Evolutionary conservation across 2,797 vertebrate species (phyloP).

Genomic region (Urocyon cinereoargenteus): DNA sequence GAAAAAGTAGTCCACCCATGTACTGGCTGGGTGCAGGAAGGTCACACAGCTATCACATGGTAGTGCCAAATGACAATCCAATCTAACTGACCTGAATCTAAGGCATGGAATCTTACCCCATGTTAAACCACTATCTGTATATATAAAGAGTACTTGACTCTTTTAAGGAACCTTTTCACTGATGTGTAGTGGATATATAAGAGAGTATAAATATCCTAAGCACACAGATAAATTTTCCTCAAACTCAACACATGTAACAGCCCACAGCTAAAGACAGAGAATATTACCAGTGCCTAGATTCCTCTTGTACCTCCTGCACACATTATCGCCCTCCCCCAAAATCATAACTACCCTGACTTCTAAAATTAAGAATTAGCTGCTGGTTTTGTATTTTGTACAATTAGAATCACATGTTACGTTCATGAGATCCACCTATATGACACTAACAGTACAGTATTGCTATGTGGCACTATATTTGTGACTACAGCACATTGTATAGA

Average conservation of each 20-base stretch:
- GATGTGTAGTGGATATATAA: background rate
- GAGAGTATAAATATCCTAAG: background rate
- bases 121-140: background rate
- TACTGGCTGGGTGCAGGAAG: background rate
- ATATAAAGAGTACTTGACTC: background rate
- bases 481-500: background rate
- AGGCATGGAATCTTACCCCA: background rate
- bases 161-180: background rate
- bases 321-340: background rate
- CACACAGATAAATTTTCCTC: background rate
- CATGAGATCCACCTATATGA: background rate
- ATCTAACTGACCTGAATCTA: background rate
- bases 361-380: background rate
- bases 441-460: too few relatives aligned
- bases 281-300: background rate
- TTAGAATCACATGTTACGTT: background rate
- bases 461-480: accelerated
- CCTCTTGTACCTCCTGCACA: background rate
- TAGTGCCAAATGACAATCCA: background rate
- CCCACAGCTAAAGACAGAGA: background rate
- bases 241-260: background rate
- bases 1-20: background rate
- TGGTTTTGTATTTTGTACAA: background rate
- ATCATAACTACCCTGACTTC: background rate
- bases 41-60: background rate